Evolutionary conservation across 2,797 vertebrate genomes (phyloP).

Genomic region (Diceros bicornis): DNA sequence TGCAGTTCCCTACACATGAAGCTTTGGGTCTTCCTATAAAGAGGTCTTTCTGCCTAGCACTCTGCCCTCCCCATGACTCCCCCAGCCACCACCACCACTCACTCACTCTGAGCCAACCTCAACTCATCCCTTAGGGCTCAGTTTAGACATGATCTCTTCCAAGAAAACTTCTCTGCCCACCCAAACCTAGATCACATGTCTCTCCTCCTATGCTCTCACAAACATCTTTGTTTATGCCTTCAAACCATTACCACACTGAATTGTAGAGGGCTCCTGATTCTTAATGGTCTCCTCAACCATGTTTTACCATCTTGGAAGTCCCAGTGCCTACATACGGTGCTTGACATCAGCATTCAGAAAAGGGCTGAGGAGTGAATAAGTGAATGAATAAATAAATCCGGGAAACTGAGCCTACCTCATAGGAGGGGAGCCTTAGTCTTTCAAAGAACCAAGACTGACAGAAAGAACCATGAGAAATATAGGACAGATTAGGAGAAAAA

Average conservation of each 20-base stretch:
- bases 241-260: not conserved
- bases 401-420: not conserved
- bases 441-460: slow-evolving; percentile 15
- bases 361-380: not conserved
- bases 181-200: not conserved
- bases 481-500: not conserved
- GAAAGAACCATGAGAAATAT: slow-evolving; percentile 13
- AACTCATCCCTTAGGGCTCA: not conserved
- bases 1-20: not conserved
- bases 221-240: no score
- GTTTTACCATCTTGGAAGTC: not conserved
- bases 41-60: not conserved
- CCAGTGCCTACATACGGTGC: not conserved
- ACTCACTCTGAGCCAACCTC: not conserved
- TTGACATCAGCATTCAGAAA: not conserved
- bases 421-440: not conserved
- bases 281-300: not conserved
- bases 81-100: not conserved
- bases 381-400: not conserved
- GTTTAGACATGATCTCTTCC: not conserved
- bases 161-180: not conserved
- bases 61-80: not conserved
- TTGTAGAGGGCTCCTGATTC: not conserved
- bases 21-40: not conserved
- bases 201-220: not conserved